Percentiles rank a stretch among this genome's conserved stretches.
Evolutionary conservation across 2,888 invertebrate genomes (phyloP).

Genomic region (Eucera pruinosa): DNA sequence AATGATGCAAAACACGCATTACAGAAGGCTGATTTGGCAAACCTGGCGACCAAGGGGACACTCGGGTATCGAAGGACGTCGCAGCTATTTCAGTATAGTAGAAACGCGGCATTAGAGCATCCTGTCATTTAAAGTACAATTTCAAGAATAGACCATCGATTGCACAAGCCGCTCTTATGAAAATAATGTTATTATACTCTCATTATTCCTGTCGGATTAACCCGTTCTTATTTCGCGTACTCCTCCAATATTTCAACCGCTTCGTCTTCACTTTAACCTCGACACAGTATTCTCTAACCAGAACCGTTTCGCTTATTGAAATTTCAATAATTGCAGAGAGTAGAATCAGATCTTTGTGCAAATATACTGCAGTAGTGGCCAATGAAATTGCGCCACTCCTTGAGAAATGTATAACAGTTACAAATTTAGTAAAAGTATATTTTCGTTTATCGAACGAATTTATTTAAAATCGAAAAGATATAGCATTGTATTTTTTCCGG

Average conservation of each 20-base stretch:
- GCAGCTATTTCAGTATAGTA: conserved; percentile 64
- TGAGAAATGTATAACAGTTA: too few species aligned
- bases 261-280: too few species aligned
- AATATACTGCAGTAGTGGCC: too few species aligned
- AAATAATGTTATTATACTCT: not conserved
- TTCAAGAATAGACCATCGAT: conserved; percentile 49
- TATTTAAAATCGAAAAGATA: too few species aligned
- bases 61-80: conserved; percentile 61
- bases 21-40: conserved; percentile 54
- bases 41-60: conserved; percentile 55
- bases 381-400: too few species aligned
- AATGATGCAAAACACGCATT: conserved; percentile 19
- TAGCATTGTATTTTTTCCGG: too few species aligned
- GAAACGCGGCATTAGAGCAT: conserved; percentile 62
- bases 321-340: too few species aligned
- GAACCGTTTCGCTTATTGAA: too few species aligned
- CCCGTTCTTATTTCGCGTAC: not conserved
- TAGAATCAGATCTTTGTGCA: too few species aligned
- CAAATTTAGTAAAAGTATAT: too few species aligned
- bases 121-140: conserved; percentile 54
- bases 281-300: too few species aligned
- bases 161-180: conserved; percentile 29
- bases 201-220: not conserved
- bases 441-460: too few species aligned
- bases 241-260: not conserved